Base-by-base conservation (phyloP, 2,888 invertebrate species). In the Cryptops parisi region DNA sequence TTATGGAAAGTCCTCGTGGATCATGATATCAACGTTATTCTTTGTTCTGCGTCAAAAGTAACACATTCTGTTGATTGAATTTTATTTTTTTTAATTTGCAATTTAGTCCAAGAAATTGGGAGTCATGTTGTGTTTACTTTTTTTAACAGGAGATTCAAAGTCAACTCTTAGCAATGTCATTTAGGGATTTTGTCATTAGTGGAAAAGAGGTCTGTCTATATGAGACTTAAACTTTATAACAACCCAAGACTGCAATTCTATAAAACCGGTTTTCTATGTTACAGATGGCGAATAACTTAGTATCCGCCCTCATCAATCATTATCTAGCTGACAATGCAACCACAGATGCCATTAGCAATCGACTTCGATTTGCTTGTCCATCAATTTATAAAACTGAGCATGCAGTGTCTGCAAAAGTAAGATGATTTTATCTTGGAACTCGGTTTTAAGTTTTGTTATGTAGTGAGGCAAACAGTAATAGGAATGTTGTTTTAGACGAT, bases 291-390 rank as follows among this genome's bases (percentile, higher is more conserved):
- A 77, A 79, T 2, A 70, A 82, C 55, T 73, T 97, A 19, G 83
- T 96, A 22, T 82, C 84, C 38, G 80, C 84, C 47, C 72, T 97
- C 15, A 86, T 97, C 49, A 84, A 88, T 61, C 83, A 75, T 55
- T 98, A 97, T 70, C 75, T 98, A 19, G 84, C 84, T 54, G 97
- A 98, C 67, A 90, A 93, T 67, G 94, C 96, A 1, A 88, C 89
- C 1, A 89, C 94, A 1, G 89, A 90, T 66, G 81, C 87, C 1
- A 88, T 98, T 57, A 94, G 90, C 56, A 75, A 78, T 23, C 84
- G 84, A 64, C 71, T 98, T 52, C 76, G 94, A 46, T 84, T 90
- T 62, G 78, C 89, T 1, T 98, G 97, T 64, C 97, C 98, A 0
- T 84, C 84, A 61, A 74, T 98, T 24, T 98, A 94, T 67, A 82